Percentiles rank a stretch among this genome's conserved stretches.
Conservation (phyloP, 2,797 vertebrate species). For the Pseudochaenichthys georgianus region DNA sequence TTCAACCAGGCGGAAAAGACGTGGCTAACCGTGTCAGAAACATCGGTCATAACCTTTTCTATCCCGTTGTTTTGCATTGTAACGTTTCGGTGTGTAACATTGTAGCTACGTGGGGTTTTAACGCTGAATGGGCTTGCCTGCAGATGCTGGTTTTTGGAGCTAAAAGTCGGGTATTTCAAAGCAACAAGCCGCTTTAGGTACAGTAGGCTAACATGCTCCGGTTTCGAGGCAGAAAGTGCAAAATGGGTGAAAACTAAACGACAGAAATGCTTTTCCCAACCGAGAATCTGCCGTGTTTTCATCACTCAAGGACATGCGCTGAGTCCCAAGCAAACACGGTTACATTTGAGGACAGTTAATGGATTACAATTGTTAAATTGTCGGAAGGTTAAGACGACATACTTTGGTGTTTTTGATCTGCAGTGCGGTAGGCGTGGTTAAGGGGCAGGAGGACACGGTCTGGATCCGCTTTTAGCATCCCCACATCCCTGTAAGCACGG, state of each 20-base stretch:
- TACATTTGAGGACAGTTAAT: not conserved
- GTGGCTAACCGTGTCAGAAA: constrained; percentile 40
- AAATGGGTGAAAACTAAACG: constrained; percentile 1
- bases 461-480: constrained; percentile 72
- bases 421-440: constrained; percentile 93
- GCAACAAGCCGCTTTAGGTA: constrained; percentile 23
- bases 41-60: constrained; percentile 1
- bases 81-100: constrained; percentile 2
- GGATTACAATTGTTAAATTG: constrained; percentile 28
- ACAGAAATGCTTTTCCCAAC: not conserved
- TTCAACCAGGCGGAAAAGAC: constrained; percentile 37
- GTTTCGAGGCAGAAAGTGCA: constrained; percentile 23
- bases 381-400: constrained; percentile 38
- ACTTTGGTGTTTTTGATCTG: constrained; percentile 86
- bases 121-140: constrained; percentile 25
- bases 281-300: not conserved
- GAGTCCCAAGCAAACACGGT: constrained; percentile 42
- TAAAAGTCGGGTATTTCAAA: constrained; percentile 36
- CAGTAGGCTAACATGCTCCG: constrained; percentile 39
- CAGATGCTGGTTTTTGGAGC: constrained; percentile 10
- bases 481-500: constrained; percentile 48
- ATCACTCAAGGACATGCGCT: constrained; percentile 12
- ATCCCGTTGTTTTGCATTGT: not conserved
- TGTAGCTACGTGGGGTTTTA: constrained; percentile 15
- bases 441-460: constrained; percentile 55